Evolutionary conservation across 2,113 vertebrate species (phyloP).

Genomic region (Ibidorhyncha struthersii): DNA sequence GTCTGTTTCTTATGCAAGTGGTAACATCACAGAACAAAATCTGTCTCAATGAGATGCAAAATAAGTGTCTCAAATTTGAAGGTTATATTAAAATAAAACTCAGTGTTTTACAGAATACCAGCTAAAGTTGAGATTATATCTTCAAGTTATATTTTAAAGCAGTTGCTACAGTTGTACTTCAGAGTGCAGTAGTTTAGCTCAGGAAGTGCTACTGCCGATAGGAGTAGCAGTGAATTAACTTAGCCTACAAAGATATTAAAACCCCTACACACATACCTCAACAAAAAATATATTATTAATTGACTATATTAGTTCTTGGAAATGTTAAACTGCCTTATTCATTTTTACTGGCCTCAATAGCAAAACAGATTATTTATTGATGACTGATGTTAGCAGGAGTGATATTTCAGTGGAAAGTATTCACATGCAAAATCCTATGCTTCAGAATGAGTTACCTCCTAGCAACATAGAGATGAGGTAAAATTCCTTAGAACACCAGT

Average conservation of each 20-base stretch:
- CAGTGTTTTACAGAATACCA: not conserved
- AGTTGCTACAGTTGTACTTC: not conserved
- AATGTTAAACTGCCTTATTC: not conserved
- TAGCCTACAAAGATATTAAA: not conserved
- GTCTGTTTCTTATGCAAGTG: not conserved
- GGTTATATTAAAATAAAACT: not conserved
- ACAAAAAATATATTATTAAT: not conserved
- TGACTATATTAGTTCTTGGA: not conserved
- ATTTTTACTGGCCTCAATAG: not conserved
- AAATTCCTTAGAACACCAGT: not conserved
- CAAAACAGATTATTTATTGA: not conserved
- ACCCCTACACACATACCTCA: not conserved
- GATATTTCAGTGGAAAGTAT: not conserved
- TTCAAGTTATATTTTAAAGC: not conserved
- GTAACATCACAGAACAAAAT: not conserved
- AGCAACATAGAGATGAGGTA: not conserved
- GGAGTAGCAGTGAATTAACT: not conserved
- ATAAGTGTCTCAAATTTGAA: not conserved
- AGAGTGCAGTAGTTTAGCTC: not conserved
- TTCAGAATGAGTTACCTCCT: not conserved
- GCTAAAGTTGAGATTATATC: not conserved
- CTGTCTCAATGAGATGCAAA: not conserved
- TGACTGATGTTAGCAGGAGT: not conserved
- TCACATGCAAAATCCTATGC: not conserved
- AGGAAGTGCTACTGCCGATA: not conserved